Evolutionary conservation across 1,140 invertebrate species (phyloP).

Genomic region (Apocrypta bakeri): DNA sequence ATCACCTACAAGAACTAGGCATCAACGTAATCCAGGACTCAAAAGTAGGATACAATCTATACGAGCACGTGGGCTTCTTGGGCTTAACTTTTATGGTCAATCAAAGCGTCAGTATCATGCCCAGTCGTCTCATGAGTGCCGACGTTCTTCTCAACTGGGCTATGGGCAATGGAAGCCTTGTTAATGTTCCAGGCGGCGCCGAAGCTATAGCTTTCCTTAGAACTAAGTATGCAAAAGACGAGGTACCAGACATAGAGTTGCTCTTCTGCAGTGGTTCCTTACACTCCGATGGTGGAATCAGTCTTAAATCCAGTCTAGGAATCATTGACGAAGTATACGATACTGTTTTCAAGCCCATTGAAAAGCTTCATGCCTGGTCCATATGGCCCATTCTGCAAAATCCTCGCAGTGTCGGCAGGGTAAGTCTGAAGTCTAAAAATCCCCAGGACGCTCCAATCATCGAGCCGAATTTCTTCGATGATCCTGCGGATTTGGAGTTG

Average conservation of each 20-base stretch:
- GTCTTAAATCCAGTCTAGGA: constrained; percentile 84
- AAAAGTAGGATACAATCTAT: constrained; percentile 87
- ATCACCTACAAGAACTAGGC: constrained; percentile 83
- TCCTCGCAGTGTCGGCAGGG: constrained; percentile 87
- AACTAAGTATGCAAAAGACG: constrained; percentile 84
- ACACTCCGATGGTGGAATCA: constrained; percentile 85
- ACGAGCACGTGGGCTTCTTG: constrained; percentile 88
- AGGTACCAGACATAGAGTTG: constrained; percentile 88
- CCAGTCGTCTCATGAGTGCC: constrained; percentile 83
- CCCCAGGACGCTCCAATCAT: not conserved
- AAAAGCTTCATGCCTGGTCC: constrained; percentile 86
- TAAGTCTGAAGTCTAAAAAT: constrained; percentile 77
- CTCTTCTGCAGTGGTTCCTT: constrained; percentile 88
- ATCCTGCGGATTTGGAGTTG: not conserved
- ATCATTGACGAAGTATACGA: constrained; percentile 87
- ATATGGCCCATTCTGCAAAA: constrained; percentile 87
- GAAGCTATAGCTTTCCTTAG: constrained; percentile 90
- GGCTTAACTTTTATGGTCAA: constrained; percentile 88
- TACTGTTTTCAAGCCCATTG: constrained; percentile 87
- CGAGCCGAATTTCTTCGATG: not conserved
- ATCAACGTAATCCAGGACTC: constrained; percentile 85
- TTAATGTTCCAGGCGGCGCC: constrained; percentile 84
- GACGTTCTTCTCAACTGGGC: constrained; percentile 87
- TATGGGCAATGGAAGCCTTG: constrained; percentile 83
- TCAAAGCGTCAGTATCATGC: constrained; percentile 85